phyloP scores from a whole-genome alignment of 2,113 vertebrate species.

The Platysteira castanea region DNA sequence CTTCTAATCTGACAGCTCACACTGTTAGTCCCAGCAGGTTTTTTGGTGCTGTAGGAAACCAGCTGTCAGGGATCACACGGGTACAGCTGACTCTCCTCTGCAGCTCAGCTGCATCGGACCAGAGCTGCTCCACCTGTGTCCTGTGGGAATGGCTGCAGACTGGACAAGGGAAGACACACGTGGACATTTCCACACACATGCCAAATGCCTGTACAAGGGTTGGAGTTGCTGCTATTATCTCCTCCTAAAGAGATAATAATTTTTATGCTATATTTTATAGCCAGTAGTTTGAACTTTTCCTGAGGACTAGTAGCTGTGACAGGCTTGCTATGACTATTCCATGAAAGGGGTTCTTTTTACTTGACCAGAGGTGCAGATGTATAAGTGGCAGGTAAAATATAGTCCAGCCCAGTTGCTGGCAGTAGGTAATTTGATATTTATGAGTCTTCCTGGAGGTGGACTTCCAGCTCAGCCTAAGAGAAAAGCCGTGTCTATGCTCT shows the following conservation, averaged over 20 bases:
- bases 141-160: background rate
- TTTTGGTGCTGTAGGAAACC: background rate
- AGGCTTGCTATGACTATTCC: background rate
- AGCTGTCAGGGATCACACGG: background rate
- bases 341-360: background rate
- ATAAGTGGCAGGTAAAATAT: background rate
- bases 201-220: background rate
- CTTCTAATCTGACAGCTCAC: background rate
- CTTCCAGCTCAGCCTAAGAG: background rate
- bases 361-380: background rate
- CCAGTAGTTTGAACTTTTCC: background rate
- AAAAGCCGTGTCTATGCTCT: background rate
- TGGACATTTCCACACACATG: background rate
- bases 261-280: rapidly evolving
- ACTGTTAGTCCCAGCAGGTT: background rate
- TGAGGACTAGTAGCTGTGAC: background rate
- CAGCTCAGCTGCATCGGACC: background rate
- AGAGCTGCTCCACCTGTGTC: background rate
- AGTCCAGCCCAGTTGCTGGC: background rate
- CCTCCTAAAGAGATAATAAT: background rate
- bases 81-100: background rate
- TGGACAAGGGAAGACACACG: rapidly evolving
- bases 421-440: background rate
- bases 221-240: background rate
- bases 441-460: background rate